A percentile compares a stretch with the other conserved stretches of the same genome.
phyloP scores from a whole-genome alignment of 2,888 invertebrate species.

The Rhingia campestris region DNA sequence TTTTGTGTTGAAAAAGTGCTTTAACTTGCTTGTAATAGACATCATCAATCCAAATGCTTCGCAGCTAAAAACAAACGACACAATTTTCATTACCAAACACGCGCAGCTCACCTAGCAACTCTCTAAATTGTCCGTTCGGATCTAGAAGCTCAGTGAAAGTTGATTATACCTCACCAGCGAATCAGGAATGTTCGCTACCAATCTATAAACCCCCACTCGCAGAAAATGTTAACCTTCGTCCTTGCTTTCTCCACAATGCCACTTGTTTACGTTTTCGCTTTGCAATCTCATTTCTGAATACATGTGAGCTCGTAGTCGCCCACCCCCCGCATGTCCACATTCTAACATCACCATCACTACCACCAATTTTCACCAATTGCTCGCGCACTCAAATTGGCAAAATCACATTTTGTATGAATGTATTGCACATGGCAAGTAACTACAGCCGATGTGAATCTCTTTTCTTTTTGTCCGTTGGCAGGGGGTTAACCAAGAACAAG shows the following conservation, averaged over 20 bases:
- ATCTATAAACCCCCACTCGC: slow-evolving; percentile 10
- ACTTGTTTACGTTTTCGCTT: slow-evolving; percentile 67
- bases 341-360: background rate
- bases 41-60: background rate
- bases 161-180: slow-evolving; percentile 4
- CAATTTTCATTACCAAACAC: slow-evolving; percentile 12
- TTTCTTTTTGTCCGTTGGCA: slow-evolving; percentile 47
- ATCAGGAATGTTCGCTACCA: slow-evolving; percentile 24
- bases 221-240: slow-evolving; percentile 60
- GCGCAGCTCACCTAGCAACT: background rate
- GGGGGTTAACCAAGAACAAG: slow-evolving; percentile 39
- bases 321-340: slow-evolving; percentile 33
- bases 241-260: slow-evolving; percentile 73
- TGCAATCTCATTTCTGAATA: slow-evolving; percentile 47
- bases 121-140: background rate
- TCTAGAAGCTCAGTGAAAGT: slow-evolving; percentile 22
- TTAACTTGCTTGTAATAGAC: no score
- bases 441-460: slow-evolving; percentile 54
- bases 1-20: background rate
- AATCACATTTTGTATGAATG: slow-evolving; percentile 56
- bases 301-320: slow-evolving; percentile 40
- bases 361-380: slow-evolving; percentile 21
- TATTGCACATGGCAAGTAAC: slow-evolving; percentile 72
- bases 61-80: background rate
- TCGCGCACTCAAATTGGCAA: slow-evolving; percentile 38